These are phyloP conservation scores for Cheilosia vulpina DNA, from an alignment of 2,888 invertebrate genomes.

Conservation along the genomic window DNA sequence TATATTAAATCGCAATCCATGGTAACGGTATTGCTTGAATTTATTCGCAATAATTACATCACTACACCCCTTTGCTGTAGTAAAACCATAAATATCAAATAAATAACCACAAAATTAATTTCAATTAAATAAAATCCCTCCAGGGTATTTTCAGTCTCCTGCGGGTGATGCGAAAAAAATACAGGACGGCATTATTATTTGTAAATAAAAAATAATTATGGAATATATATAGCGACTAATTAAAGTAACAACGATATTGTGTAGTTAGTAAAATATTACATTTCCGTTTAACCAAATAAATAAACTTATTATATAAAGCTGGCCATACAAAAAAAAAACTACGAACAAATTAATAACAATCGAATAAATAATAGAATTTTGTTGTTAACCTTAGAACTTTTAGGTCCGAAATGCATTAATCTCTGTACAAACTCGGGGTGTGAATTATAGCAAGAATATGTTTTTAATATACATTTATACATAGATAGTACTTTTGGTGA, in stretches of 20 bases:
- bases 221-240: neutral
- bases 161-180: constrained; percentile 14
- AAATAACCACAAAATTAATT: constrained; percentile 57
- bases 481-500: constrained; percentile 43
- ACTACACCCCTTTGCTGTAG: constrained; percentile 8
- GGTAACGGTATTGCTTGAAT: constrained; percentile 40
- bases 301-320: neutral
- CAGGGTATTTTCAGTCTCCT: constrained; percentile 15
- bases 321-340: constrained; percentile 3
- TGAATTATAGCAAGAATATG: constrained; percentile 45
- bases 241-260: neutral
- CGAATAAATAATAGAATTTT: constrained; percentile 30
- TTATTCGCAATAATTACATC: constrained; percentile 65
- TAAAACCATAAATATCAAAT: constrained; percentile 22
- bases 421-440: constrained; percentile 55
- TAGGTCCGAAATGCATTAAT: constrained; percentile 25
- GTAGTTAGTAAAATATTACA: constrained; percentile 9
- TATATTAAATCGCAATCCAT: neutral
- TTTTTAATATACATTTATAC: neutral
- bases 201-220: constrained; percentile 16
- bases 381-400: constrained; percentile 25
- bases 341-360: constrained; percentile 23
- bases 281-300: neutral
- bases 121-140: constrained; percentile 57
- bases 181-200: neutral